These are phyloP conservation scores for Meiosimyza decipiens DNA, from an alignment of 2,888 invertebrate genomes.

Conservation along the genomic window DNA sequence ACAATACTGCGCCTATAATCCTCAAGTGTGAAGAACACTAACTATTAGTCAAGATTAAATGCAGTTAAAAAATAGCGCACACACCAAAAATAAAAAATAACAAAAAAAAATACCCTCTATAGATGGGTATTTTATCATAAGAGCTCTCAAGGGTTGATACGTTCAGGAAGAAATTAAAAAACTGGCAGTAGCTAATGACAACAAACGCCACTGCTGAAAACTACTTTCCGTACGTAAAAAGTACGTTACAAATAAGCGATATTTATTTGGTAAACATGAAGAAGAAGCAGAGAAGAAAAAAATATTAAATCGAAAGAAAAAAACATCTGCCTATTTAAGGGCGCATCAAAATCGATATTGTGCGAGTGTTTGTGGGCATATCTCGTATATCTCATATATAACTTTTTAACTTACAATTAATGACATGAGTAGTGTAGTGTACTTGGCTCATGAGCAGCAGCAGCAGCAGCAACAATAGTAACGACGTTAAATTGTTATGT, in stretches of 20 bases:
- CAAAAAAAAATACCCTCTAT: conserved; percentile 31
- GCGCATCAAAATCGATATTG: conserved; percentile 13
- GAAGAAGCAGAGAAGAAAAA: conserved; percentile 23
- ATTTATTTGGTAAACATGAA: conserved; percentile 17
- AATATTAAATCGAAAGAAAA: background rate
- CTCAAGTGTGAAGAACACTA: conserved; percentile 49
- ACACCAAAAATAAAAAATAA: conserved; percentile 13
- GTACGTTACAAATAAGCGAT: conserved; percentile 42
- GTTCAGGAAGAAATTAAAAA: conserved; percentile 1
- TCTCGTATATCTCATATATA: conserved; percentile 45
- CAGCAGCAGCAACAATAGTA: background rate
- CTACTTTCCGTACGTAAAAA: conserved; percentile 27
- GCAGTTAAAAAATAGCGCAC: conserved; percentile 43
- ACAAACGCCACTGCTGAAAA: background rate
- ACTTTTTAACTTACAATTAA: conserved; percentile 59
- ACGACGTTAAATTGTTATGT: conserved; percentile 32
- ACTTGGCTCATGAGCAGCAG: conserved; percentile 2
- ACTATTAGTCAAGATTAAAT: conserved; percentile 63
- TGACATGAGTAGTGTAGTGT: conserved; percentile 41
- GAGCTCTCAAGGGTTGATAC: conserved; percentile 5
- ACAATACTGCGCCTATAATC: conserved; percentile 43
- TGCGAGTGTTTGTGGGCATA: background rate
- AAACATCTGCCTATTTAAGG: conserved; percentile 35
- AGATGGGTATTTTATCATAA: conserved; percentile 41
- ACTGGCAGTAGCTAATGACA: conserved; percentile 23